phyloP scores from a whole-genome alignment of 2,888 invertebrate species.

The Diarsia mendica region DNA sequence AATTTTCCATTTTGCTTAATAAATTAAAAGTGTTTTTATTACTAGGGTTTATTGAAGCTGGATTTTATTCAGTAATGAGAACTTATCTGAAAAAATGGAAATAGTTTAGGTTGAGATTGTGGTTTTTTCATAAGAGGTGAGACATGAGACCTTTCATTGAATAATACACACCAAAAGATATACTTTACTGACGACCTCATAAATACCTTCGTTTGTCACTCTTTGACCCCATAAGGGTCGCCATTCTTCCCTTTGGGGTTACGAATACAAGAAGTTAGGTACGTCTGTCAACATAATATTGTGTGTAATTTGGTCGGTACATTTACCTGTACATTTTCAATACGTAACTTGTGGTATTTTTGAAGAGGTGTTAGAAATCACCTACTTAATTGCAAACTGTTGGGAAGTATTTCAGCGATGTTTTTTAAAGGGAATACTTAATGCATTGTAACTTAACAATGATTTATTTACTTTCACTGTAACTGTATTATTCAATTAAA shows the following conservation, averaged over 20 bases:
- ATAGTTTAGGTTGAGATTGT: neutral
- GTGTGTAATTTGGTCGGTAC: neutral
- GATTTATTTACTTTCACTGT: too few relatives aligned
- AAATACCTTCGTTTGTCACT: slow-evolving; percentile 21
- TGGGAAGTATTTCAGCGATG: too few relatives aligned
- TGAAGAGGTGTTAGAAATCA: neutral
- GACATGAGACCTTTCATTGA: neutral
- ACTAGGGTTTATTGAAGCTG: neutral
- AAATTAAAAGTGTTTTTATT: neutral
- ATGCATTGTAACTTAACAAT: too few relatives aligned
- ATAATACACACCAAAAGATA: neutral
- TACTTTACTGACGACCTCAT: neutral
- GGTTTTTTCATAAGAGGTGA: neutral
- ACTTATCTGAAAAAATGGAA: neutral
- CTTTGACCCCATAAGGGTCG: slow-evolving; percentile 1
- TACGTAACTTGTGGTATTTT: neutral
- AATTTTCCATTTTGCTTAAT: neutral
- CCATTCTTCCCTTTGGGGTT: slow-evolving; percentile 6
- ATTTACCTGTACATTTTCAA: neutral
- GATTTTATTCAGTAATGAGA: neutral
- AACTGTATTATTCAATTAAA: too few relatives aligned
- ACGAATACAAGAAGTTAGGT: neutral
- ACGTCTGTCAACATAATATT: neutral
- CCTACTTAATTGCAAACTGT: too few relatives aligned
- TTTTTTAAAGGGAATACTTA: too few relatives aligned